Conservation (phyloP, 2,113 vertebrate genomes). For the Myxocyprinus asiaticus region DNA sequence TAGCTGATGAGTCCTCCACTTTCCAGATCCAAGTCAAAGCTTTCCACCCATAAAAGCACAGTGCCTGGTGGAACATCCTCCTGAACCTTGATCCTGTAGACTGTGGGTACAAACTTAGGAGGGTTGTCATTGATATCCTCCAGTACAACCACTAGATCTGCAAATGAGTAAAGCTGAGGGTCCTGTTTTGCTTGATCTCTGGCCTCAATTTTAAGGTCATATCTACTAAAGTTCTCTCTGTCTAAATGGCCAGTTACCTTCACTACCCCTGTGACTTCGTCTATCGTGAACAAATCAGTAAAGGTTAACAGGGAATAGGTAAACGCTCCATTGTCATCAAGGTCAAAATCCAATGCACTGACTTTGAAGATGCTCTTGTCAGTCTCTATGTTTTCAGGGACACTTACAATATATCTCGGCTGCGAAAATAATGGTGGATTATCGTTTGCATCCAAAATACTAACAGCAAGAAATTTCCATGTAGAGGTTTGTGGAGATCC, state of each 20-base stretch:
- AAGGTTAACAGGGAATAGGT: constrained; percentile 83
- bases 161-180: constrained; percentile 79
- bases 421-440: constrained; percentile 85
- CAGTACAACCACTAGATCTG: constrained; percentile 81
- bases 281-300: constrained; percentile 82
- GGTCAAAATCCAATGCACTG: constrained; percentile 80
- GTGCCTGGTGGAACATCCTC: constrained; percentile 88
- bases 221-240: constrained; percentile 79
- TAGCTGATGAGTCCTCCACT: constrained; percentile 84
- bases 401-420: constrained; percentile 79
- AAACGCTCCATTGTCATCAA: constrained; percentile 78
- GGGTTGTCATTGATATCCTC: constrained; percentile 91
- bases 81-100: constrained; percentile 83
- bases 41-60: constrained; percentile 86
- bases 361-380: constrained; percentile 81
- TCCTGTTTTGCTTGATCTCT: constrained; percentile 82
- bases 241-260: constrained; percentile 81
- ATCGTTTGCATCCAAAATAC: constrained; percentile 90
- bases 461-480: constrained; percentile 90
- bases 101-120: constrained; percentile 82
- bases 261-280: constrained; percentile 84
- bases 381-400: constrained; percentile 81
- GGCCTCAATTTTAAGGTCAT: constrained; percentile 85
- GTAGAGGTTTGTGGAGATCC: constrained; percentile 86
- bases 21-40: constrained; percentile 84